Percentiles rank a stretch among this genome's conserved stretches.
phyloP scores from a whole-genome alignment of 2,797 vertebrate genomes.

The Prunella strophiata region DNA sequence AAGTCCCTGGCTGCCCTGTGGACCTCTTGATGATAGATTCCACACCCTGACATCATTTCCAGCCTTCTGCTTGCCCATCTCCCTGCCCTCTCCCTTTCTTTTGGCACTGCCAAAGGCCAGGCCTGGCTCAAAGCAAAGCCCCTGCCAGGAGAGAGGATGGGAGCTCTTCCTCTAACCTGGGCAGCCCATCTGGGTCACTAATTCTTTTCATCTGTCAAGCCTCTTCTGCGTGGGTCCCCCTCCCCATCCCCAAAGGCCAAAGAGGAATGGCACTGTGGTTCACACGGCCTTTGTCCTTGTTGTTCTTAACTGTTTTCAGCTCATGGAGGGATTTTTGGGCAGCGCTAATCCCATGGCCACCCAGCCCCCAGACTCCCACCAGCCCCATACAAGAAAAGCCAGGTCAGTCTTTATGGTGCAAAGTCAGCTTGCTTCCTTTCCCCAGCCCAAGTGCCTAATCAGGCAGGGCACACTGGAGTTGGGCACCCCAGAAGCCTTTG shows the following conservation, averaged over 20 bases:
- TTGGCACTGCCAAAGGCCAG: neutral
- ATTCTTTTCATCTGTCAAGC: conserved; percentile 88
- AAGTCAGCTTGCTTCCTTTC: neutral
- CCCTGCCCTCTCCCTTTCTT: neutral
- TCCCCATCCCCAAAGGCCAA: conserved; percentile 95
- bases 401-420: neutral
- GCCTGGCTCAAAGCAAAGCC: neutral
- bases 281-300: conserved; percentile 90
- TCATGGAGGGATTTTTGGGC: conserved; percentile 75
- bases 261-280: conserved; percentile 90
- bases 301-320: conserved; percentile 88
- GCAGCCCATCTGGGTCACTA: conserved; percentile 88
- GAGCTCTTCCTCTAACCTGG: conserved; percentile 80
- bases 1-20: neutral
- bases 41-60: neutral
- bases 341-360: neutral
- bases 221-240: conserved; percentile 94
- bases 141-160: neutral
- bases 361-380: neutral
- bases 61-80: neutral
- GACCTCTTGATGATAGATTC: neutral
- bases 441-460: neutral
- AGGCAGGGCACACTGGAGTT: neutral
- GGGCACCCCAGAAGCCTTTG: neutral
- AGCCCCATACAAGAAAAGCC: neutral